These are phyloP conservation scores for Austrofundulus limnaeus DNA, from an alignment of 2,113 vertebrate genomes.

Conservation along the genomic window DNA sequence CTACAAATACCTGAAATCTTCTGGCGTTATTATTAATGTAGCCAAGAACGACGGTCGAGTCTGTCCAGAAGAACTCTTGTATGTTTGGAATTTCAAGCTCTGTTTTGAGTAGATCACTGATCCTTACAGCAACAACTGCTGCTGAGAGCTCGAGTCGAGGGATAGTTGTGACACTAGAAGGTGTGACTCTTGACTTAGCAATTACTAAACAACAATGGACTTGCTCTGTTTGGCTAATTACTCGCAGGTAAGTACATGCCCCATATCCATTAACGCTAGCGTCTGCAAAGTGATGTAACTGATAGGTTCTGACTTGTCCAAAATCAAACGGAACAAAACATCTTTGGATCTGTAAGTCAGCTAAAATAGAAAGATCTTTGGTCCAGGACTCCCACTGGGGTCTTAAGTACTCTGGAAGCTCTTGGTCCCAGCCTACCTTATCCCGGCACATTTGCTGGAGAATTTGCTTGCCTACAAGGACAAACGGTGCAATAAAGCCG, in stretches of 20 bases:
- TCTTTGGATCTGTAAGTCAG: neutral
- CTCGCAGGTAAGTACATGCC: neutral
- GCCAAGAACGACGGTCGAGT: neutral
- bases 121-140: too few species aligned
- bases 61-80: neutral
- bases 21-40: neutral
- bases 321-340: neutral
- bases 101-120: too few species aligned
- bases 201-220: neutral
- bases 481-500: neutral
- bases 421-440: neutral
- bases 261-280: neutral
- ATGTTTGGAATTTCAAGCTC: neutral
- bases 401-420: neutral
- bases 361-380: neutral
- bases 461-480: neutral
- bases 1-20: neutral
- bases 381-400: slow-evolving; percentile 13
- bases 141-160: neutral
- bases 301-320: neutral
- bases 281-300: slow-evolving; percentile 5
- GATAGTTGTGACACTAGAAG: neutral
- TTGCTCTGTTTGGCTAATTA: neutral
- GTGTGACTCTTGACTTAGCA: neutral
- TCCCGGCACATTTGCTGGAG: neutral